Conservation (phyloP, 2,113 vertebrate species). For the Mobula hypostoma region DNA sequence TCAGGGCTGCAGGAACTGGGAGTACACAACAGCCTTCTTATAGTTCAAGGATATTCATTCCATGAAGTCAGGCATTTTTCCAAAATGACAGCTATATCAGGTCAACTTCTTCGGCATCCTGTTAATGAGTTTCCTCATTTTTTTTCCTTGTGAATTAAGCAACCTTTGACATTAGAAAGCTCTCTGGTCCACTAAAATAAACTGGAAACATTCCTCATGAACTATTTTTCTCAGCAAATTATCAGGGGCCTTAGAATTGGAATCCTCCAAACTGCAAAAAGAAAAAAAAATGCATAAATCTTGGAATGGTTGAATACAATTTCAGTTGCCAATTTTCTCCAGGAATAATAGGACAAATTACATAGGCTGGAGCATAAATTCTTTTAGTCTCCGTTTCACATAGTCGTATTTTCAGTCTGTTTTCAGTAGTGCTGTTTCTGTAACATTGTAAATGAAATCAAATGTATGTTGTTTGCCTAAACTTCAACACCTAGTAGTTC, state of each 20-base stretch:
- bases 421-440: not conserved
- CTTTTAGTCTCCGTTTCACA: not conserved
- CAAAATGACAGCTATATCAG: conserved; percentile 1
- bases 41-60: conserved; percentile 9
- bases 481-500: not conserved
- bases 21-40: conserved; percentile 6
- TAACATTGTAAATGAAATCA: not conserved
- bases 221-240: not conserved
- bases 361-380: not conserved
- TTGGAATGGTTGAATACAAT: too few species aligned
- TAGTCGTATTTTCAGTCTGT: not conserved
- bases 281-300: not conserved
- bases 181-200: not conserved
- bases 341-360: not conserved
- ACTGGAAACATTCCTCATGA: not conserved
- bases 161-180: not conserved
- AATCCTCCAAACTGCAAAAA: not conserved
- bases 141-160: not conserved
- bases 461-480: not conserved
- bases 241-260: not conserved
- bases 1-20: not conserved
- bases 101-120: not conserved
- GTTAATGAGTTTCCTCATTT: not conserved
- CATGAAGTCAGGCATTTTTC: not conserved
- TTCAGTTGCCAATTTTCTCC: not conserved